These are phyloP conservation scores for Romanomermis culicivorax DNA, from an alignment of 2,888 invertebrate species.

Conservation along the genomic window DNA sequence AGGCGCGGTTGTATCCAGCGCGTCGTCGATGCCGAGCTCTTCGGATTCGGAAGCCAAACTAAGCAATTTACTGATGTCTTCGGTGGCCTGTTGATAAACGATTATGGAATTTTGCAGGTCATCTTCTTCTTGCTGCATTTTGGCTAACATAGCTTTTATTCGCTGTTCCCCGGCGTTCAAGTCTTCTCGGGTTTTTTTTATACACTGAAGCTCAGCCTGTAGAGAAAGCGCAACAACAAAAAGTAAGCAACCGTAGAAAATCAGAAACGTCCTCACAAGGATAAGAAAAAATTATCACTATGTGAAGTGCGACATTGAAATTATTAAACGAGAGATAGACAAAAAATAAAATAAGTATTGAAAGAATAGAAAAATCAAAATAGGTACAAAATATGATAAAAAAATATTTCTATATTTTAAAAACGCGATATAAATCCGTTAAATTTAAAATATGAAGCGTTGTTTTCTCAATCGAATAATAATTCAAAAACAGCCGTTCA, in stretches of 20 bases:
- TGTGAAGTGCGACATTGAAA: background rate
- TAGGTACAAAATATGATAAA: no score
- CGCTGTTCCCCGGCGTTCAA: conserved; percentile 37
- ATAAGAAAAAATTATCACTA: background rate
- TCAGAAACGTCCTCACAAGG: no score
- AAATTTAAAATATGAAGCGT: no score
- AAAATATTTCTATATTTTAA: no score
- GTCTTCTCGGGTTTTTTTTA: conserved; percentile 64
- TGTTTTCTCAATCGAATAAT: no score
- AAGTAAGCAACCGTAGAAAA: no score
- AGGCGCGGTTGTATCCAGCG: conserved; percentile 83
- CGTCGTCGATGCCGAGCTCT: conserved; percentile 57
- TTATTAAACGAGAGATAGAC: no score
- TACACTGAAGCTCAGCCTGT: conserved; percentile 63
- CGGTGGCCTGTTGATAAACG: conserved; percentile 51
- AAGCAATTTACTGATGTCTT: conserved; percentile 58
- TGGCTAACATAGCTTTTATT: conserved; percentile 18
- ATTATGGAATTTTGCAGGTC: conserved; percentile 13
- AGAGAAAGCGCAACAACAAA: conserved; percentile 22
- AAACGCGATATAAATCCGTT: no score
- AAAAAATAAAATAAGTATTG: no score
- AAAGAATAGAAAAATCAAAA: no score
- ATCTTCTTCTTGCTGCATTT: conserved; percentile 18
- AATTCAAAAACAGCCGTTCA: no score
- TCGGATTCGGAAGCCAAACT: conserved; percentile 40